Evolutionary conservation across 2,113 vertebrate species (phyloP).

Genomic region (Oryctolagus cuniculus): DNA sequence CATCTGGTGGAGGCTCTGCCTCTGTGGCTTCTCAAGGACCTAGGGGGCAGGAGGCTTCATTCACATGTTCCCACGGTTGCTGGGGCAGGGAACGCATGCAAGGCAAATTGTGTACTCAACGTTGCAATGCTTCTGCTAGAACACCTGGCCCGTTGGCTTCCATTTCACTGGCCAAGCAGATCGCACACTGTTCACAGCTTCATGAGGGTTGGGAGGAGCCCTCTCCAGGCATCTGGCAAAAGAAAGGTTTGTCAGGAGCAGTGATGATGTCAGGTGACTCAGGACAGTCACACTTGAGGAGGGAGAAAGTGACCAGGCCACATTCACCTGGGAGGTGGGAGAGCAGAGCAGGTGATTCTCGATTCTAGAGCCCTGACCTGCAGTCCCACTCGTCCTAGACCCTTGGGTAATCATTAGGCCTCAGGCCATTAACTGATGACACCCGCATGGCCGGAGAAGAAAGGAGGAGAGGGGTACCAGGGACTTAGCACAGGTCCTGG

Average conservation of each 20-base stretch:
- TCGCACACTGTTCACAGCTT: background rate
- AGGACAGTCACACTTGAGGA: background rate
- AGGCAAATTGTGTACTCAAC: background rate
- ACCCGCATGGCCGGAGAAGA: background rate
- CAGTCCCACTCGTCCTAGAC: background rate
- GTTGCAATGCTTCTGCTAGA: background rate
- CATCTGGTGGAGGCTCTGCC: background rate
- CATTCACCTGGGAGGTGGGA: background rate
- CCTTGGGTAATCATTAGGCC: background rate
- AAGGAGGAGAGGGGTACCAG: background rate
- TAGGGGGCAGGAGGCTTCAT: background rate
- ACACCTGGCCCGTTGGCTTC: background rate
- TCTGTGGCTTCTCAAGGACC: background rate
- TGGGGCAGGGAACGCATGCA: background rate
- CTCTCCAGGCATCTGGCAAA: background rate
- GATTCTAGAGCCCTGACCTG: background rate
- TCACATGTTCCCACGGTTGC: background rate
- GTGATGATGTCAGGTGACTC: background rate
- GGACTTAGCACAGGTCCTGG: too few relatives aligned
- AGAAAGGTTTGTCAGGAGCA: background rate
- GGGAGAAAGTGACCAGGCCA: background rate
- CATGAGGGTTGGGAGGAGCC: background rate
- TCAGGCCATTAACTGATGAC: background rate
- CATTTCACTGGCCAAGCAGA: background rate
- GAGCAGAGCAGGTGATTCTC: background rate